Evolutionary conservation across 2,797 vertebrate species (phyloP).

Genomic region (Taeniopygia guttata): DNA sequence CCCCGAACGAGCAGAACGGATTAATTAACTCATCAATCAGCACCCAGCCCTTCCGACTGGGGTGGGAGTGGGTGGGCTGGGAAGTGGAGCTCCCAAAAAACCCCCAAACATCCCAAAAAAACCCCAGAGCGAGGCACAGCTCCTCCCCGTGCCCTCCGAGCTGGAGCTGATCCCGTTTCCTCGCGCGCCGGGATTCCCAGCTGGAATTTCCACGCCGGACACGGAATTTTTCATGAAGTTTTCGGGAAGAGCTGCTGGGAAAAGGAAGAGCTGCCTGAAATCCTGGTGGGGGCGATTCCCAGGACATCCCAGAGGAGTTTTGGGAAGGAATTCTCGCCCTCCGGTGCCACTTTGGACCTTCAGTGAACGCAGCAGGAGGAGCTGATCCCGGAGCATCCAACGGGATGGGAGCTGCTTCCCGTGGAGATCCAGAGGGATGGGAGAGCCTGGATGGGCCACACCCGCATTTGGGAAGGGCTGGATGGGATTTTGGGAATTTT

Average conservation of each 20-base stretch:
- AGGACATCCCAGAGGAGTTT: not conserved
- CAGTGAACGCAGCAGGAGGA: fast-evolving
- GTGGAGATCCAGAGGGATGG: not conserved
- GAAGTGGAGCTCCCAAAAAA: not conserved
- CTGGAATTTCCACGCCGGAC: not conserved
- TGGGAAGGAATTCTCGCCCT: not conserved
- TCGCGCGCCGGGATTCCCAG: fast-evolving
- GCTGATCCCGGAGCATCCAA: not conserved
- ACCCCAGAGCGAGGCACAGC: fast-evolving
- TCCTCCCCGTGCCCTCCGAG: not conserved
- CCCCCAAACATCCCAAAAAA: not conserved
- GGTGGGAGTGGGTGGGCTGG: not conserved
- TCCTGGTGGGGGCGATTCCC: not conserved
- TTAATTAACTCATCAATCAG: not conserved
- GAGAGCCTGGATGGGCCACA: not conserved
- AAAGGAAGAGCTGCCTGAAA: not conserved
- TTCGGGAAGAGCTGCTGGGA: not conserved
- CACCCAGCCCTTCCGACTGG: not conserved
- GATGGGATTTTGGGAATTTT: not conserved
- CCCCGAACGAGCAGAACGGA: not conserved
- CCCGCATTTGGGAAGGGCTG: not conserved
- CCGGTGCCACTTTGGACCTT: fast-evolving
- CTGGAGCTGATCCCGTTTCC: fast-evolving
- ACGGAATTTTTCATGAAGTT: not conserved
- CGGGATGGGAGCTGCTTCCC: not conserved